Base-by-base conservation (phyloP, 2,113 vertebrate species). In the Ginglymostoma cirratum region DNA sequence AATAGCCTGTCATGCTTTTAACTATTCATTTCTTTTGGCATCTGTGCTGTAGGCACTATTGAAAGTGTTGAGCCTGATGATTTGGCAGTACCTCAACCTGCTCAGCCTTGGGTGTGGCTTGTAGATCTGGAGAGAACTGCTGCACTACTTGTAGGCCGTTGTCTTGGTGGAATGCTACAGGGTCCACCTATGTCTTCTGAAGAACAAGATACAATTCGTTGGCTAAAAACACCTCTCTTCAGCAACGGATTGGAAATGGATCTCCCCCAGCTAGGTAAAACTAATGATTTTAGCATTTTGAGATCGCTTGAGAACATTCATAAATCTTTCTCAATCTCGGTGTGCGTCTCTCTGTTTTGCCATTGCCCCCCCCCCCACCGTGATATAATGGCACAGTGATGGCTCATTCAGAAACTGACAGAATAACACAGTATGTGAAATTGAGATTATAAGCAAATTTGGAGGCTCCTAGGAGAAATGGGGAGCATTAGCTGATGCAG, bases 151-250 rank as follows among this genome's bases (percentile, higher is more conserved):
- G 98, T 99, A 1, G 99, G 99, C 0, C 98, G 98, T 0, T 99
- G 99, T 96, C 98, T 99, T 0, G 99, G 99, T 0, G 99, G 99
- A 95, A 99, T 99, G 99, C 98, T 99, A 95, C 99, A 99, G 96
- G 99, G 99, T 38, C 98, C 98, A 0, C 96, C 98, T 0, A 97
- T 98, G 96, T 99, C 99, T 5, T 97, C 98, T 0, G 99, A 99
- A 97, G 99, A 99, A 15, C 98, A 99, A 96, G 98, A 99, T 52
- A 99, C 98, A 0, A 98, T 98, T 1, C 99, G 99, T 96, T 99
- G 99, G 99, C 97, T 99, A 96, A 99, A 98, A 97, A 99, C 99
- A 0, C 99, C 98, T 0, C 98, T 99, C 2, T 99, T 99, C 97
- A 99, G 98, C 96, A 99, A 99, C 0, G 99, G 99, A 69, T 97